Percentiles rank a stretch among this genome's conserved stretches.
Evolutionary conservation across 2,888 invertebrate species (phyloP).

Genomic region (Tortrix viridana): DNA sequence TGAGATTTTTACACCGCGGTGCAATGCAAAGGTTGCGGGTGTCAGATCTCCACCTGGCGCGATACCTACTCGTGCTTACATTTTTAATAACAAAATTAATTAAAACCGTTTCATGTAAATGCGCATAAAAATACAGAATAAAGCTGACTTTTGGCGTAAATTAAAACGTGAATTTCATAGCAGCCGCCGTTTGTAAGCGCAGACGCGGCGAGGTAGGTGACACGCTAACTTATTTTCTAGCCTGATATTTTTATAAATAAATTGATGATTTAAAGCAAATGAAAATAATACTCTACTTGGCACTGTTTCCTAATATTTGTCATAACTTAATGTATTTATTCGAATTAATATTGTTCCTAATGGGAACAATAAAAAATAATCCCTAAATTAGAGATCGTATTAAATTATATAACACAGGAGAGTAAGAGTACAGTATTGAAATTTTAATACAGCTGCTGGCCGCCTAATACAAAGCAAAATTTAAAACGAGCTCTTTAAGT

Average conservation of each 20-base stretch:
- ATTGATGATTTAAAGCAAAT: too few relatives aligned
- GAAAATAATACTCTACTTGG: too few relatives aligned
- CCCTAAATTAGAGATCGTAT: too few relatives aligned
- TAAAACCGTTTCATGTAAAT: constrained; percentile 56
- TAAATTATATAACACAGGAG: too few relatives aligned
- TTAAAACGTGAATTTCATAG: constrained; percentile 59
- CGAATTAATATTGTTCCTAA: too few relatives aligned
- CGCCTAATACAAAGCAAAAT: too few relatives aligned
- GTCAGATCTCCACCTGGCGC: constrained; percentile 21
- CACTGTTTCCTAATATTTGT: too few relatives aligned
- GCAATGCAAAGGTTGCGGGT: constrained; percentile 2
- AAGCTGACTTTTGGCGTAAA: constrained; percentile 56
- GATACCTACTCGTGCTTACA: constrained; percentile 37
- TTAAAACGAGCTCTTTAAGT: too few relatives aligned
- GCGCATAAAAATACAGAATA: constrained; percentile 52
- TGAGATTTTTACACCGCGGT: neutral
- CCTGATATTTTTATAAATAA: neutral
- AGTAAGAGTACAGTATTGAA: too few relatives aligned
- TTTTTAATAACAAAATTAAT: constrained; percentile 62
- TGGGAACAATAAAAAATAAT: too few relatives aligned
- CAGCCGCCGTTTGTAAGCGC: constrained; percentile 48
- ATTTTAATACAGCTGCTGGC: too few relatives aligned
- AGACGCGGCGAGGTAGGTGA: constrained; percentile 29
- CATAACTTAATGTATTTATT: too few relatives aligned
- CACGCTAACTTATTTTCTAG: neutral